Conservation (phyloP, 1,140 invertebrate genomes). For the Anastrepha ludens region DNA sequence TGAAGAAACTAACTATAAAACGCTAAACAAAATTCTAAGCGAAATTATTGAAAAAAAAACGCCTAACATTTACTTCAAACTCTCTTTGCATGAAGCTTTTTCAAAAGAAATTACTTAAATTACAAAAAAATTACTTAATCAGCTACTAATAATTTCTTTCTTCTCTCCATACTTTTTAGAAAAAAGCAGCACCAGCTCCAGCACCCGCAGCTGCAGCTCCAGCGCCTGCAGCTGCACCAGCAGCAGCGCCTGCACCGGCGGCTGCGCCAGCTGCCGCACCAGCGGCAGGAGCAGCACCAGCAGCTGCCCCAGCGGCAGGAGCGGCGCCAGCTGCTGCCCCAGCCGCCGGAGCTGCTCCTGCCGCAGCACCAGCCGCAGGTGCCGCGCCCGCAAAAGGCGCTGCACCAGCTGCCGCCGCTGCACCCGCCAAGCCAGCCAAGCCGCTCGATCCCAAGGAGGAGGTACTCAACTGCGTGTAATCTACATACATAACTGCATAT, state of each 20-base stretch:
- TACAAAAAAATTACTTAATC: not conserved
- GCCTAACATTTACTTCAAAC: not conserved
- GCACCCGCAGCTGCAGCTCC: slow-evolving; percentile 57
- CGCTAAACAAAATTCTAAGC: not conserved
- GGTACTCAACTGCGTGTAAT: slow-evolving; percentile 37
- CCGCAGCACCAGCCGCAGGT: slow-evolving; percentile 9
- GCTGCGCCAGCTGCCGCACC: slow-evolving; percentile 37
- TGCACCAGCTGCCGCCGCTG: slow-evolving; percentile 42
- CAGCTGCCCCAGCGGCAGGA: slow-evolving; percentile 40
- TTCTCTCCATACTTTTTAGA: slow-evolving; percentile 53
- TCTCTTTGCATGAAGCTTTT: not conserved
- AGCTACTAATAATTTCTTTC: slow-evolving; percentile 26
- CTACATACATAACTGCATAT: not conserved
- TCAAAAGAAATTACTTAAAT: too few species aligned
- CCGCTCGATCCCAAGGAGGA: slow-evolving; percentile 38
- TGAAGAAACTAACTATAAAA: not conserved
- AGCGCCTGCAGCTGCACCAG: slow-evolving; percentile 56
- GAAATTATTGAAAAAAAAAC: not conserved
- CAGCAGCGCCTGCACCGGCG: slow-evolving; percentile 49
- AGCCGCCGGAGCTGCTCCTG: slow-evolving; percentile 39
- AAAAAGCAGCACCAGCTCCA: slow-evolving; percentile 61
- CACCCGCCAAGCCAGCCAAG: slow-evolving; percentile 17
- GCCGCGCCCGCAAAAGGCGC: slow-evolving; percentile 30
- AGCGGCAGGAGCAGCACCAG: slow-evolving; percentile 46
- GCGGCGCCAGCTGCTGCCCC: slow-evolving; percentile 63